Percentiles rank a stretch among this genome's conserved stretches.
Conservation (phyloP, 1,140 invertebrate genomes). For the Zeugodacus cucurbitae region DNA sequence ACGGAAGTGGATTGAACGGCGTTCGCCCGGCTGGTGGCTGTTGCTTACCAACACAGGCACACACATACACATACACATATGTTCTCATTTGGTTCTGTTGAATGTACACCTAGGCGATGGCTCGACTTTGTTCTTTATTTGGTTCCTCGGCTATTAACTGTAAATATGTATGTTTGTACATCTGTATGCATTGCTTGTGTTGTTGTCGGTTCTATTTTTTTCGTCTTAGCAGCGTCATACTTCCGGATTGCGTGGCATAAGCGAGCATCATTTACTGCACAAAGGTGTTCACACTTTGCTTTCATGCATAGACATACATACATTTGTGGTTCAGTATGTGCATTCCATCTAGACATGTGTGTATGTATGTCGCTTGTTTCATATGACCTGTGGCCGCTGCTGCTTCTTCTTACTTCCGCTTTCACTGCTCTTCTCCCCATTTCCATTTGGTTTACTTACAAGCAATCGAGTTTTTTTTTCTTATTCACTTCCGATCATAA, state of each 20-base stretch:
- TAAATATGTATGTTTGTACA: neutral
- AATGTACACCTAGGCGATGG: neutral
- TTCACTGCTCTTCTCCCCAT: neutral
- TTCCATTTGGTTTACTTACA: neutral
- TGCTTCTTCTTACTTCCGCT: conserved; percentile 18
- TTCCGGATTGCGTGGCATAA: conserved; percentile 20
- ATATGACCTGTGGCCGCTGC: neutral
- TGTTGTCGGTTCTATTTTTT: neutral
- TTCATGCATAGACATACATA: neutral
- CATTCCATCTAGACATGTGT: neutral
- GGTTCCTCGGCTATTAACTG: neutral
- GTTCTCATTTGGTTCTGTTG: neutral
- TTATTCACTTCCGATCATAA: conserved; percentile 22
- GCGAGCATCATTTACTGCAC: neutral
- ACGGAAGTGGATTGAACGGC: conserved; percentile 24
- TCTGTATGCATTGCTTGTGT: neutral
- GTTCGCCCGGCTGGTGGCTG: neutral
- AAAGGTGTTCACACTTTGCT: neutral
- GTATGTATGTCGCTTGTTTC: no score
- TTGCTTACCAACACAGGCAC: neutral
- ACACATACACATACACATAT: no score
- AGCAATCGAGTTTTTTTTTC: neutral
- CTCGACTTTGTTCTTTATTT: neutral
- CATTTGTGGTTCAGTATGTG: neutral
- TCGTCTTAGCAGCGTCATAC: neutral